Conservation (phyloP, 30 jellyfish, hydroid and myxozoan genomes). For the Clytia hemisphaerica region DNA sequence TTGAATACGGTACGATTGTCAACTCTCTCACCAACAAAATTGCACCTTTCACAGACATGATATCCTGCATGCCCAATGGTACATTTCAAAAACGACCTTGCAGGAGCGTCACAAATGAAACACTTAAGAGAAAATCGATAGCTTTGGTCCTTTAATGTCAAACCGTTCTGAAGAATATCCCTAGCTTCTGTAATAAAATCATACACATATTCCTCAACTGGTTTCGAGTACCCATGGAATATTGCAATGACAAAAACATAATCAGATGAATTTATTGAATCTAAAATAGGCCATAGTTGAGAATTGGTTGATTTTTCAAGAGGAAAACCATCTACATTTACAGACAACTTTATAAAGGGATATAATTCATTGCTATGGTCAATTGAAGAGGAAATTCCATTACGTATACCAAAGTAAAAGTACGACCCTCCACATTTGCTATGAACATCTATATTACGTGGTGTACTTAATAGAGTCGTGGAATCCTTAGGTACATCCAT, state of each 20-base stretch:
- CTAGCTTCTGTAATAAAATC: constrained; percentile 8
- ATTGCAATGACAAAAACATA: constrained; percentile 9
- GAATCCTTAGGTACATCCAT: constrained; percentile 10
- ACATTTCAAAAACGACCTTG: constrained; percentile 18
- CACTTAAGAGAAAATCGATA: neutral
- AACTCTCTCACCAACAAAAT: neutral
- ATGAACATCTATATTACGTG: too few species aligned
- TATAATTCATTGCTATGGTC: too few species aligned
- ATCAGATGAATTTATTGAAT: neutral
- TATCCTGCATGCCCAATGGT: constrained; percentile 10
- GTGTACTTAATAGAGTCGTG: constrained; percentile 12
- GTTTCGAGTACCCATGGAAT: constrained; percentile 18
- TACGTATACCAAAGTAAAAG: too few species aligned
- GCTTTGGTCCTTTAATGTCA: neutral
- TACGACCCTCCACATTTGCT: too few species aligned
- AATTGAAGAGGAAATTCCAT: too few species aligned
- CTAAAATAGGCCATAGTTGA: constrained; percentile 33
- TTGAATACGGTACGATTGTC: too few species aligned
- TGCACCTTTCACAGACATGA: constrained; percentile 30
- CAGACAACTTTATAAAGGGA: too few species aligned
- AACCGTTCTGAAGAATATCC: neutral
- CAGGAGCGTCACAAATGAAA: too few species aligned
- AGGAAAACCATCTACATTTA: constrained; percentile 31
- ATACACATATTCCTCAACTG: constrained; percentile 5
- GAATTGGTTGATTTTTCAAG: constrained; percentile 14